Evolutionary conservation across 1,140 invertebrate species (phyloP).

Genomic region (Dreissena polymorpha): DNA sequence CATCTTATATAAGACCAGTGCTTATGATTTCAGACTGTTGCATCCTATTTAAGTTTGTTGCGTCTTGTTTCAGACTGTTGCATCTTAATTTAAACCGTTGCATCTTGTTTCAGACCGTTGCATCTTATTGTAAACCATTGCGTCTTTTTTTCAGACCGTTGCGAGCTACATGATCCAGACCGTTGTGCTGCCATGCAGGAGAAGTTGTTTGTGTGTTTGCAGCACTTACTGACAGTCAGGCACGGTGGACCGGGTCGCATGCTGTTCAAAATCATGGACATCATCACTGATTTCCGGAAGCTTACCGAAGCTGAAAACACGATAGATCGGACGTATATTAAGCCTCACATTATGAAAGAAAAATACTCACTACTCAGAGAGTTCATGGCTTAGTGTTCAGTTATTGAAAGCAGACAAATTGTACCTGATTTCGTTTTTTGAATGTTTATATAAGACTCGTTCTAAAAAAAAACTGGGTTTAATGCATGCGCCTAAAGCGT

Average conservation of each 20-base stretch:
- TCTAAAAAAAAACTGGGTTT: no score
- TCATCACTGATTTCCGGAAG: slow-evolving; percentile 10
- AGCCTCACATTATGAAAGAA: no score
- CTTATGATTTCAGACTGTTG: neutral
- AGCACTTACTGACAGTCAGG: slow-evolving; percentile 38
- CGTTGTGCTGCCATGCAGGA: slow-evolving; percentile 63
- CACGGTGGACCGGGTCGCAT: slow-evolving; percentile 1
- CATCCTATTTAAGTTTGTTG: neutral
- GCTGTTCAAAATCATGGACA: slow-evolving; percentile 1
- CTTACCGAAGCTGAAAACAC: neutral
- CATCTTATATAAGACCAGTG: neutral
- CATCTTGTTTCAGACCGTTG: neutral
- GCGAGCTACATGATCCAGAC: slow-evolving; percentile 55
- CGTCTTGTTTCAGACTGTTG: neutral
- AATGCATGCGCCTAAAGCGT: no score
- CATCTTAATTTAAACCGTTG: neutral
- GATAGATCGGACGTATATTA: no score
- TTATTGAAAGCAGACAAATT: no score
- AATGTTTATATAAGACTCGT: no score
- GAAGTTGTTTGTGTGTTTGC: slow-evolving; percentile 61
- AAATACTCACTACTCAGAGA: no score
- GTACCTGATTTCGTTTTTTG: no score
- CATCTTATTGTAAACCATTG: neutral
- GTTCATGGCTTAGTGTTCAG: no score
- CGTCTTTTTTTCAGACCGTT: slow-evolving; percentile 60